Conservation (phyloP, 2,113 vertebrate genomes). For the Salvelinus alpinus region DNA sequence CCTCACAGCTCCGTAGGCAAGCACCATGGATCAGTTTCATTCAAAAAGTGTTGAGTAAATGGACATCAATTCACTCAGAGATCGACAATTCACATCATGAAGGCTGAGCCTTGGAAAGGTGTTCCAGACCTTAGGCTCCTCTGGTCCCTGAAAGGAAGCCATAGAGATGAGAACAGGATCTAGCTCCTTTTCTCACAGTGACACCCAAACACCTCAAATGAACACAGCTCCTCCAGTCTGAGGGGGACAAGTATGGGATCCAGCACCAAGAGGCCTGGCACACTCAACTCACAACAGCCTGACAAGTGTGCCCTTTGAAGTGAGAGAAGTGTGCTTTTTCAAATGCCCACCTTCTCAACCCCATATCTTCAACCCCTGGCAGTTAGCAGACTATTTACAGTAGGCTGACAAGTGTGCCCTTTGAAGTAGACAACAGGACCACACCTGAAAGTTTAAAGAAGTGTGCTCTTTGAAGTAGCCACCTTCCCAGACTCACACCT, state of each 20-base stretch:
- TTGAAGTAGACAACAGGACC: conserved; percentile 16
- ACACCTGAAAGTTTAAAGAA: conserved; percentile 36
- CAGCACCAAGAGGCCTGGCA: neutral
- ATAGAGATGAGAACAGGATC: conserved; percentile 28
- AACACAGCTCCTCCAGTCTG: neutral
- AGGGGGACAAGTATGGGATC: neutral
- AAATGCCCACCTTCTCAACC: neutral
- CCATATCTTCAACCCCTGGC: neutral
- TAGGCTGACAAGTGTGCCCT: conserved; percentile 26
- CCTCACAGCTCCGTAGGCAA: too few relatives aligned
- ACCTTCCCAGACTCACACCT: neutral
- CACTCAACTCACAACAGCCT: neutral
- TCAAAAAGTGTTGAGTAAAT: too few relatives aligned
- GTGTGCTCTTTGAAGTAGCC: conserved; percentile 55
- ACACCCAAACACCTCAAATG: neutral
- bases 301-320: conserved; percentile 18
- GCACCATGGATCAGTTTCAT: too few relatives aligned
- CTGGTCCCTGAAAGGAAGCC: neutral
- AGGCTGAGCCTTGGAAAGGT: neutral
- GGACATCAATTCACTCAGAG: too few relatives aligned
- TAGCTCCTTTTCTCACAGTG: neutral
- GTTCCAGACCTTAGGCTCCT: neutral
- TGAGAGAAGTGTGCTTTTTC: neutral
- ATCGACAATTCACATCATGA: neutral
- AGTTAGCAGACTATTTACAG: neutral